Conservation (phyloP, 2,113 vertebrate species). For the Micronisus gabar region DNA sequence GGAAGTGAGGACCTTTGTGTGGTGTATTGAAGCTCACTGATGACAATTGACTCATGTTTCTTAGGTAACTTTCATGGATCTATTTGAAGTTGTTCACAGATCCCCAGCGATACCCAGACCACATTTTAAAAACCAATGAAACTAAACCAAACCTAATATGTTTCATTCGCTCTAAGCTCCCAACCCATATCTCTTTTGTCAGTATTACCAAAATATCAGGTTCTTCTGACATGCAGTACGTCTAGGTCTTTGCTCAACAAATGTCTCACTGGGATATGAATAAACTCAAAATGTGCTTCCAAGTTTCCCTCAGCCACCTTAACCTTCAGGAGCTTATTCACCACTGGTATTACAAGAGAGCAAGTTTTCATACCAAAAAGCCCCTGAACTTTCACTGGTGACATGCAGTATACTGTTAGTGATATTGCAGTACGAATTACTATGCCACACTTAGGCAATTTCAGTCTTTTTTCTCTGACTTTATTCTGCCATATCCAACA, state of each 20-base stretch:
- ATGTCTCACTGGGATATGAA: neutral
- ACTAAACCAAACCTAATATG: neutral
- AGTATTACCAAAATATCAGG: neutral
- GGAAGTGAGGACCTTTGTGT: neutral
- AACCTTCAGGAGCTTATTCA: neutral
- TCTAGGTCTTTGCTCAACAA: neutral
- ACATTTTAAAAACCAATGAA: neutral
- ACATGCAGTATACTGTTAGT: neutral
- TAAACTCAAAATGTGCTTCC: neutral
- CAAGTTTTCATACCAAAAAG: neutral
- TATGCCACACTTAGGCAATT: neutral
- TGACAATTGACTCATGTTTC: neutral
- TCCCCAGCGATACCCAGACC: neutral
- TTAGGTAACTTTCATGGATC: neutral
- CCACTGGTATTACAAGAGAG: neutral
- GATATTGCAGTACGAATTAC: neutral
- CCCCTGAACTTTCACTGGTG: neutral
- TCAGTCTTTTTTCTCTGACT: neutral
- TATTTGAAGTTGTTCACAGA: neutral
- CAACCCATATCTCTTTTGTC: neutral
- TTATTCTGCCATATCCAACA: neutral
- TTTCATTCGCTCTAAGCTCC: neutral
- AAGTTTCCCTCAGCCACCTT: neutral
- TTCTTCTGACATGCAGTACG: neutral
- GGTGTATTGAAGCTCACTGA: neutral